These are phyloP conservation scores for Premnoplex brunnescens DNA, from an alignment of 2,797 vertebrate genomes.

Conservation along the genomic window DNA sequence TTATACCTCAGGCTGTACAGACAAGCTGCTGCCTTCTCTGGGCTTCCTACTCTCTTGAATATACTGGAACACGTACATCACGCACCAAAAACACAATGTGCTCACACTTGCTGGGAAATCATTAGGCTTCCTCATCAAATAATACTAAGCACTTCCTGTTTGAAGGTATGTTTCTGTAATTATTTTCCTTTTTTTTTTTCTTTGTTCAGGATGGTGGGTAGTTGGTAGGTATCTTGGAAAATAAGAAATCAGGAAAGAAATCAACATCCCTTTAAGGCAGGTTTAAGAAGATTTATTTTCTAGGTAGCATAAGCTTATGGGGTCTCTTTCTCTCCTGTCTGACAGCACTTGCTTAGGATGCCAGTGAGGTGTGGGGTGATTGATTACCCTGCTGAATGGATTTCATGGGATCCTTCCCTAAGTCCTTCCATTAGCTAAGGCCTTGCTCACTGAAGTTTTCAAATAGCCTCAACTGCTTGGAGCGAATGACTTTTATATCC, in stretches of 20 bases:
- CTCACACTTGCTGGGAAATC: neutral
- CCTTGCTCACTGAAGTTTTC: neutral
- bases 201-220: neutral
- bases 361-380: neutral
- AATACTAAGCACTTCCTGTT: neutral
- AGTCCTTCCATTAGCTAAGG: neutral
- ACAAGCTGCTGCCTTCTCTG: neutral
- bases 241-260: neutral
- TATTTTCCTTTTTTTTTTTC: neutral
- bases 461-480: neutral
- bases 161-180: neutral
- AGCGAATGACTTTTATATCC: constrained; percentile 13
- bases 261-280: neutral
- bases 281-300: neutral
- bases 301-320: neutral
- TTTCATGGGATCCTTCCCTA: constrained; percentile 21
- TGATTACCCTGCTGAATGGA: neutral
- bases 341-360: neutral
- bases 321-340: neutral
- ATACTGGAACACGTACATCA: neutral
- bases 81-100: neutral
- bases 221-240: neutral
- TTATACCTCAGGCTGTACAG: neutral
- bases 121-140: neutral
- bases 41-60: neutral